phyloP scores from a whole-genome alignment of 23 tunicate species.

The Diplosoma virens region DNA sequence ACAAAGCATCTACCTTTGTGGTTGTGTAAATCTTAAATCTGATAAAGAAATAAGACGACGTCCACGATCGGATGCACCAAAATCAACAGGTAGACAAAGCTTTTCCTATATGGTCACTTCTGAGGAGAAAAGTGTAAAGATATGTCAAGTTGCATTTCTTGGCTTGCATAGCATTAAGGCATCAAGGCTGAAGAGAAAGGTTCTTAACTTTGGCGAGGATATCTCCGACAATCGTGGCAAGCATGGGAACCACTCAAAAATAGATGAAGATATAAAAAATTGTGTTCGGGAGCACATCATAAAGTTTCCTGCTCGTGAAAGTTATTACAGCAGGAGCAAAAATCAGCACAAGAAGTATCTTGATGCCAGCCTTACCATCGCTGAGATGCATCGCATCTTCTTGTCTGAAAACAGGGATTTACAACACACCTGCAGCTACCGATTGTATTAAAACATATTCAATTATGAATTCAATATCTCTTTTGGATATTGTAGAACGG shows the following conservation, averaged over 20 bases:
- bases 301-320: slow-evolving; percentile 18
- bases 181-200: slow-evolving; percentile 10
- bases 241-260: slow-evolving; percentile 7
- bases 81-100: too few relatives aligned
- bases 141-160: slow-evolving; percentile 22
- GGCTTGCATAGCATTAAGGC: slow-evolving; percentile 20
- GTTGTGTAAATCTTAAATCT: background rate
- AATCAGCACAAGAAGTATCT: slow-evolving; percentile 19
- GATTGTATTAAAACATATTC: slow-evolving; percentile 4
- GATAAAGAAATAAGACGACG: slow-evolving; percentile 1
- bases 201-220: slow-evolving; percentile 7
- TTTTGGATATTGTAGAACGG: slow-evolving; percentile 17
- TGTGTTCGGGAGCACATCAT: slow-evolving; percentile 3
- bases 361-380: background rate
- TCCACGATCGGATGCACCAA: too few relatives aligned
- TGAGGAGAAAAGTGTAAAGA: background rate
- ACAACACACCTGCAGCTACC: background rate
- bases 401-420: slow-evolving; percentile 7
- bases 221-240: slow-evolving; percentile 18
- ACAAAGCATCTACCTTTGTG: background rate
- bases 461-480: slow-evolving; percentile 30
- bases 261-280: slow-evolving; percentile 7
- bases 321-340: slow-evolving; percentile 9
- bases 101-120: too few relatives aligned
- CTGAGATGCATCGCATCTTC: slow-evolving; percentile 14